Evolutionary conservation across 2,888 invertebrate species (phyloP).

Genomic region (Diarsia rubi): DNA sequence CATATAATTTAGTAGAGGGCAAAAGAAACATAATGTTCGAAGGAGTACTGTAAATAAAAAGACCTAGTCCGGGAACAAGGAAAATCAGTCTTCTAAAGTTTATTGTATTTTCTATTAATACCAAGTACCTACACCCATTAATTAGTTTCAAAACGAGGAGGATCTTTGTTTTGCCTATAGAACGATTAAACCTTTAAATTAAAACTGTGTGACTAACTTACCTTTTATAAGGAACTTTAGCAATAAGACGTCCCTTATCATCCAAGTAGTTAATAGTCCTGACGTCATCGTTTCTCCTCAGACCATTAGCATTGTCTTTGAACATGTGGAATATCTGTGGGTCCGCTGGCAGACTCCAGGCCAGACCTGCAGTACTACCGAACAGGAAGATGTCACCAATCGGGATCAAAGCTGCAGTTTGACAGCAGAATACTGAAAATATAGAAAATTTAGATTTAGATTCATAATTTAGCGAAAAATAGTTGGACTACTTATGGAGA

Average conservation of each 20-base stretch:
- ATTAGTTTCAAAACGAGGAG: neutral
- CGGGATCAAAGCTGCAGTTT: conserved; percentile 90
- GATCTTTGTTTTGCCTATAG: neutral
- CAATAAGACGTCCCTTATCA: conserved; percentile 77
- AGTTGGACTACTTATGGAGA: neutral
- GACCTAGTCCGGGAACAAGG: neutral
- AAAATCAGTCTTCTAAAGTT: neutral
- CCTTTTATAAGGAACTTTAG: conserved; percentile 82
- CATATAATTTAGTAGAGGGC: no score
- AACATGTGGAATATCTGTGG: conserved; percentile 80
- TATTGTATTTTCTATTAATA: neutral
- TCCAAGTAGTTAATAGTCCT: conserved; percentile 81
- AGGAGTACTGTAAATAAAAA: neutral
- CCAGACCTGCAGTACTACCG: conserved; percentile 94
- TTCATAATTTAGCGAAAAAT: neutral
- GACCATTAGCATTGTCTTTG: conserved; percentile 76
- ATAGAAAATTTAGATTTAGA: neutral
- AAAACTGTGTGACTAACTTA: conserved; percentile 45
- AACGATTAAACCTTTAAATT: neutral
- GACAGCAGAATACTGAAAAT: conserved; percentile 92
- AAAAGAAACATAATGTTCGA: no score
- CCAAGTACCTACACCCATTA: neutral
- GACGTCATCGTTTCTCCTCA: conserved; percentile 76
- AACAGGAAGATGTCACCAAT: conserved; percentile 92
- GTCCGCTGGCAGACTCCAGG: conserved; percentile 93